phyloP scores from a whole-genome alignment of 37 sponge, comb jelly and placozoan species.

The Theonella swinhoei region DNA sequence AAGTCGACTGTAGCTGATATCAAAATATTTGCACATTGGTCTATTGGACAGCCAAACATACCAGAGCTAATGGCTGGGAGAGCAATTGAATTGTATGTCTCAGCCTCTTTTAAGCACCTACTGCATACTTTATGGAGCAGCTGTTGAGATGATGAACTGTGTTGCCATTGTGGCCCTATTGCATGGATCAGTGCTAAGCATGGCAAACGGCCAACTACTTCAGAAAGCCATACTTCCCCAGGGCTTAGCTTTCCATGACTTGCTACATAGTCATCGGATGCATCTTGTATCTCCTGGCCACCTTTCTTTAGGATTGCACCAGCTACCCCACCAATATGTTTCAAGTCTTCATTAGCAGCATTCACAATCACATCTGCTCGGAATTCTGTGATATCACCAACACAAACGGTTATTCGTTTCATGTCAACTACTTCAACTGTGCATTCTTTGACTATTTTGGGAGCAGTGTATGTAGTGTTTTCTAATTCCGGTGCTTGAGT shows the following conservation, averaged over 20 bases:
- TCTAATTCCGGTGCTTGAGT: not conserved
- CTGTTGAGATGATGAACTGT: constrained; percentile 16
- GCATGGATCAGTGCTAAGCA: constrained; percentile 74
- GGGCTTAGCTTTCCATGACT: constrained; percentile 29
- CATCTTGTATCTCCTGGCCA: constrained; percentile 56
- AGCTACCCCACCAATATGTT: constrained; percentile 73
- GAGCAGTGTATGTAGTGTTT: not conserved
- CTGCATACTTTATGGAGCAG: constrained; percentile 29
- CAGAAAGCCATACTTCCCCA: constrained; percentile 55
- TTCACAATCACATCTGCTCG: constrained; percentile 74
- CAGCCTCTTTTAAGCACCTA: constrained; percentile 6
- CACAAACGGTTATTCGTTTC: constrained; percentile 22
- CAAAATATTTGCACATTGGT: constrained; percentile 45
- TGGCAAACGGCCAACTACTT: constrained; percentile 47
- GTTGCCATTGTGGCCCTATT: constrained; percentile 58
- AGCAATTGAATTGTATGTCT: constrained; percentile 40
- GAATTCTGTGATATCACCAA: constrained; percentile 74
- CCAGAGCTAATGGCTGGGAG: constrained; percentile 78
- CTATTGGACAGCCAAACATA: constrained; percentile 63
- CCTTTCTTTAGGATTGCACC: constrained; percentile 53
- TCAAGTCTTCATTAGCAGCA: constrained; percentile 70
- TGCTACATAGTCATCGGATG: constrained; percentile 16
- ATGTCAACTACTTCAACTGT: constrained; percentile 6
- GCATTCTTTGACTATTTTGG: constrained; percentile 6
- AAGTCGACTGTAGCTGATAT: constrained; percentile 30